Conservation (phyloP, 2,113 vertebrate genomes). For the Sphaerodactylus townsendi region DNA sequence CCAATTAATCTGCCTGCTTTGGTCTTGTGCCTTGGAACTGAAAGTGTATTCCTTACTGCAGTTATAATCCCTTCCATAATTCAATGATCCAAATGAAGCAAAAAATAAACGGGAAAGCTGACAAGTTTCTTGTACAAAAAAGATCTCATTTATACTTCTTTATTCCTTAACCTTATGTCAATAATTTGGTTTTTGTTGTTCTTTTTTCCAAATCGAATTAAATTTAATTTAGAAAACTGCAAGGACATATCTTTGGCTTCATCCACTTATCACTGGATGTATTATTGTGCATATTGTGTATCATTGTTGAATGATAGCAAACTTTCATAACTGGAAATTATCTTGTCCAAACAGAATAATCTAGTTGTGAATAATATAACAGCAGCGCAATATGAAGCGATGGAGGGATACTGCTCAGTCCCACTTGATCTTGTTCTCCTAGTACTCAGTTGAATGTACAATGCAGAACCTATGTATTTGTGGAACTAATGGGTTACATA, state of each 20-base stretch:
- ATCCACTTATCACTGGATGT: no score
- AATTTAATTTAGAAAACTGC: slow-evolving; percentile 24
- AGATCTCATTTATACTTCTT: neutral
- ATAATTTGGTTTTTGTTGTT: slow-evolving; percentile 37
- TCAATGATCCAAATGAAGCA: slow-evolving; percentile 16
- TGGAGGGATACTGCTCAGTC: no score
- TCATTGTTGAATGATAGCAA: no score
- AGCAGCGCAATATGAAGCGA: no score
- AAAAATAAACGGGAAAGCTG: neutral
- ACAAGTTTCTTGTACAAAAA: slow-evolving; percentile 26
- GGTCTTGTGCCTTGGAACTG: slow-evolving; percentile 32
- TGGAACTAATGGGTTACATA: slow-evolving; percentile 29
- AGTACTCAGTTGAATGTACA: slow-evolving; percentile 48
- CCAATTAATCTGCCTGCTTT: slow-evolving; percentile 54
- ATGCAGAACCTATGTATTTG: slow-evolving; percentile 23
- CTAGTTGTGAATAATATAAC: no score
- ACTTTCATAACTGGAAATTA: no score
- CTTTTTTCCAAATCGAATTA: no score
- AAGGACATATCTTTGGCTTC: slow-evolving; percentile 27
- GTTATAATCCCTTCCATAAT: slow-evolving; percentile 34
- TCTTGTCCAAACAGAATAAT: no score
- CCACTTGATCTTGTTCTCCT: slow-evolving; percentile 42
- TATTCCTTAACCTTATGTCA: slow-evolving; percentile 7
- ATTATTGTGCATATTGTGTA: no score
- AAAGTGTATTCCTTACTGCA: slow-evolving; percentile 21